Percentiles rank a stretch among this genome's conserved stretches.
These are phyloP conservation scores for Candoia aspera DNA, from an alignment of 2,113 vertebrate genomes.

Conservation along the genomic window DNA sequence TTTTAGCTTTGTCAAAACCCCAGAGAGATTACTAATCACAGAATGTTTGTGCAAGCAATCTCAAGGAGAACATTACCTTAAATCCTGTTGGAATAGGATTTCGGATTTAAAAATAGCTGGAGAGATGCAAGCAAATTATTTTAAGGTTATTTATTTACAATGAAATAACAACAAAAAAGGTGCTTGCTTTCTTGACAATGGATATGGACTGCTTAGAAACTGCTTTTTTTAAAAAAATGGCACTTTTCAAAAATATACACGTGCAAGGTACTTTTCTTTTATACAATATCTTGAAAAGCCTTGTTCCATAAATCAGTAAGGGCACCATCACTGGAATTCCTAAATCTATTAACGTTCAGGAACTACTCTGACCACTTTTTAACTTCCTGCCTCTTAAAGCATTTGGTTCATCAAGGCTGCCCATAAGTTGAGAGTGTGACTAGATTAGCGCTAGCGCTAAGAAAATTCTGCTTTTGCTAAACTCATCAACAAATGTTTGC, in stretches of 20 bases:
- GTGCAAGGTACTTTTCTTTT: conserved; percentile 1
- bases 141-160: background rate
- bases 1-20: too few species aligned
- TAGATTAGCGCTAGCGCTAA: background rate
- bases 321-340: background rate
- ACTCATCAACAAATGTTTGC: background rate
- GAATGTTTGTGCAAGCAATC: too few species aligned
- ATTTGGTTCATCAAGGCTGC: background rate
- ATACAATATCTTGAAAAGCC: background rate
- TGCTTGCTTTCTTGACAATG: rapidly evolving
- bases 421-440: background rate
- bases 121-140: conserved; percentile 1
- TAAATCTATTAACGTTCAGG: background rate
- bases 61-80: too few species aligned
- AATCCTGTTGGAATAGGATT: too few species aligned
- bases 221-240: conserved; percentile 5
- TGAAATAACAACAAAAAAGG: background rate
- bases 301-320: background rate
- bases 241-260: conserved; percentile 14
- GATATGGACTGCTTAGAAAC: conserved; percentile 10
- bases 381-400: background rate
- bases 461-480: background rate
- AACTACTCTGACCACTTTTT: background rate
- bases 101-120: conserved; percentile 26
- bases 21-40: too few species aligned